A percentile compares a stretch with the other conserved stretches of the same genome.
Conservation (phyloP, 2,888 invertebrate genomes). For the Volucella inanis region DNA sequence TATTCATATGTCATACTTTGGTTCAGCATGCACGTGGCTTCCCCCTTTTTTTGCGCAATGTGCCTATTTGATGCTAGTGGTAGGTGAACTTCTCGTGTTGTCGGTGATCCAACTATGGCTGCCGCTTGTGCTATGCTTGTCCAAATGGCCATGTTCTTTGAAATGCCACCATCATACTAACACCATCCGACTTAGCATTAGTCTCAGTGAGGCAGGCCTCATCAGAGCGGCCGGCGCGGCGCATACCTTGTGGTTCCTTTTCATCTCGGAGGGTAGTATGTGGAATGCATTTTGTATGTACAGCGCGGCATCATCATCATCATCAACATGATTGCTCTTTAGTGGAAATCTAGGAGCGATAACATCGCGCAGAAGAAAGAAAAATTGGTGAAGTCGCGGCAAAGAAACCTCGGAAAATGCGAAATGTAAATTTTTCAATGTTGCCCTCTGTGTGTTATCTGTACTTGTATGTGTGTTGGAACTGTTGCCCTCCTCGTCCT, state of each 20-base stretch:
- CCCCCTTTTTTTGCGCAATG: not conserved
- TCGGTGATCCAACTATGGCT: slow-evolving; percentile 6
- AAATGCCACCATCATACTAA: slow-evolving; percentile 67
- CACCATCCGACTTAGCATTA: slow-evolving; percentile 64
- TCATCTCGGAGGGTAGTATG: slow-evolving; percentile 35
- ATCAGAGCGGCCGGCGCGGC: slow-evolving; percentile 30
- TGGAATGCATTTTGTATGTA: slow-evolving; percentile 72
- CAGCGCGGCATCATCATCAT: slow-evolving; percentile 58
- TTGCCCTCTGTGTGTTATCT: slow-evolving; percentile 10
- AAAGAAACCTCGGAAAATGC: slow-evolving; percentile 55
- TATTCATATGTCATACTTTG: slow-evolving; percentile 73
- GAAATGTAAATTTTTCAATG: slow-evolving; percentile 67
- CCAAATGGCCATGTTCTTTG: slow-evolving; percentile 72
- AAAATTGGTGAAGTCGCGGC: slow-evolving; percentile 58
- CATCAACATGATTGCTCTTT: slow-evolving; percentile 74
- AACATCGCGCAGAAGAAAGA: slow-evolving; percentile 70
- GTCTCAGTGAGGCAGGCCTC: slow-evolving; percentile 41
- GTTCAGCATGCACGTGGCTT: slow-evolving; percentile 11
- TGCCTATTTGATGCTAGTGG: not conserved
- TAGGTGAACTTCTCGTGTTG: slow-evolving; percentile 55
- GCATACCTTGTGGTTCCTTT: slow-evolving; percentile 40
- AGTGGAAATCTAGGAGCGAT: slow-evolving; percentile 71
- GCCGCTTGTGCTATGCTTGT: slow-evolving; percentile 63
- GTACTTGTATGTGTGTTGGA: not conserved
- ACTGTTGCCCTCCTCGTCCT: slow-evolving; percentile 9